Base-by-base conservation (phyloP, 2,888 invertebrate species). In the Plusia festucae region DNA sequence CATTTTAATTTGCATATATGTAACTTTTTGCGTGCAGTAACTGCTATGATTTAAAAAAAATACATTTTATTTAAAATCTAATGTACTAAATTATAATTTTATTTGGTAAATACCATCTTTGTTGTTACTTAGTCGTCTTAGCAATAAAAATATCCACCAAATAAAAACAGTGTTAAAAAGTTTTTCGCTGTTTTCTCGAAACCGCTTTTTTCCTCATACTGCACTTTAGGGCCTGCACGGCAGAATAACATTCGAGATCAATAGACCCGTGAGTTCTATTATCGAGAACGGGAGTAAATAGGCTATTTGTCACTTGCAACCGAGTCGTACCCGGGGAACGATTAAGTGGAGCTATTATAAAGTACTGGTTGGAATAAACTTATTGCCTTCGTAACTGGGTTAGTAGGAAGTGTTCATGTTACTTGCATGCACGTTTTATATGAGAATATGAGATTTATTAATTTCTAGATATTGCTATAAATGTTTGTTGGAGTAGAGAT, bases 261-360 rank as follows among this genome's bases (percentile, higher is more conserved):
- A 86, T 85, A 57, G 55, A 20, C 57, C 60, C 73, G 79, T 74
- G 81, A 82, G 83, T 81, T 85, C 81, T 85, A 87, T 84, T 87
- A 88, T 84, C 73, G 69, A 66, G 60, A 79, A 73, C 76, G 74
- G 68, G 67, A 52, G 86, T 87, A 90, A 89, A 89, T 89, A 88
- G 85, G 79, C 83, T 82, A 89, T 90, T 90, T 90, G 87, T 90
- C 88, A 87, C 82, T 82, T 78, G 79, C 85, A 82, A 83, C 76
- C 79, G 78, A 80, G 70, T 70, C 74, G 82, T 72, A 72, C 75
- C 70, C 58, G 53, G 71, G 77, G 78, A 46, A 73, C 85, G 79
- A 88, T 87, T 87, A 87, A 89, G 81, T 82, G 82, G 75, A 57
- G 60, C 82, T 84, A 84, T 88, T 88, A 83, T 71, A 73, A 72